These are phyloP conservation scores for Bicyclus anynana DNA, from an alignment of 1,140 invertebrate genomes.

Conservation along the genomic window DNA sequence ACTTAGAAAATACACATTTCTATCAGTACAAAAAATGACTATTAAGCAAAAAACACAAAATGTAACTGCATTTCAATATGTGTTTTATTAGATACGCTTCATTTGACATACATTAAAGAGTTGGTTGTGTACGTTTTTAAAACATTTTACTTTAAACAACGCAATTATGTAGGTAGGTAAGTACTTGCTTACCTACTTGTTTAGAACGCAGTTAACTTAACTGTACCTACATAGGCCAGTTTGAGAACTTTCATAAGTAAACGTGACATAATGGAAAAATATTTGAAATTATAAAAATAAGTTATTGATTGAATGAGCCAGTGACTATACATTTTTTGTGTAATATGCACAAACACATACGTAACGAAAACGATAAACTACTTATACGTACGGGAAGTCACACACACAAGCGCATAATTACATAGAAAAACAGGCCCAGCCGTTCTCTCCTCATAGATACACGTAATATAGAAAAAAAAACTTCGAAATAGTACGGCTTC, in stretches of 20 bases:
- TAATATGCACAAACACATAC: conserved; percentile 58
- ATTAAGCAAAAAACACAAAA: conserved; percentile 8
- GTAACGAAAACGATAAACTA: conserved; percentile 41
- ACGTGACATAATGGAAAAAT: conserved; percentile 46
- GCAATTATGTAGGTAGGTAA: not conserved
- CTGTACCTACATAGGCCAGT: conserved; percentile 9
- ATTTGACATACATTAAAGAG: not conserved
- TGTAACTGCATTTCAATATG: conserved; percentile 9
- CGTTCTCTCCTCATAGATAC: conserved; percentile 58
- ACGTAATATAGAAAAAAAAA: conserved; percentile 69
- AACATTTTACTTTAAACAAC: conserved; percentile 5
- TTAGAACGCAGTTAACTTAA: conserved; percentile 12
- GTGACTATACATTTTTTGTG: conserved; percentile 68
- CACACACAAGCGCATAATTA: conserved; percentile 58
- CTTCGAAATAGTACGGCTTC: conserved; percentile 74
- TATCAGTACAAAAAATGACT: not conserved
- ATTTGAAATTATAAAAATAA: conserved; percentile 62
- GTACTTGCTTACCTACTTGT: not conserved
- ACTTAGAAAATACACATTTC: conserved; percentile 2
- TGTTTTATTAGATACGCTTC: conserved; percentile 1
- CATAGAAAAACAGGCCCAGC: conserved; percentile 64
- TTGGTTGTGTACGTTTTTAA: no score
- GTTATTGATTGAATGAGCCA: conserved; percentile 64
- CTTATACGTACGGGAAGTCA: conserved; percentile 69
- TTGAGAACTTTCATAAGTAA: no score